These are phyloP conservation scores for Eupithecia subumbrata DNA, from an alignment of 2,888 invertebrate species.

Conservation along the genomic window DNA sequence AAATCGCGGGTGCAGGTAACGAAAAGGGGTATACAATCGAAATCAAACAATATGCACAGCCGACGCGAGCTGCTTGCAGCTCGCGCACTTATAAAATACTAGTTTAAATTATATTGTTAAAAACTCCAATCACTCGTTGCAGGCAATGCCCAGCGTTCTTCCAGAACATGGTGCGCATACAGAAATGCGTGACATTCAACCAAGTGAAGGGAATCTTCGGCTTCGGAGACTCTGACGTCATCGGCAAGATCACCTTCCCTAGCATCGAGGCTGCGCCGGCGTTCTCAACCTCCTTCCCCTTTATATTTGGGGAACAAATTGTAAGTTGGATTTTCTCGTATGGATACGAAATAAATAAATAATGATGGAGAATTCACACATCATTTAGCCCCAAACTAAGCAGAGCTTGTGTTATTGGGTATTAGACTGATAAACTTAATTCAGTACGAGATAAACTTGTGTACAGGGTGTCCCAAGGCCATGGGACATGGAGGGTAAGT, in stretches of 20 bases:
- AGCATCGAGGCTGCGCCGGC: constrained; percentile 98
- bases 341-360: not conserved
- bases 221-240: constrained; percentile 96
- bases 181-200: constrained; percentile 98
- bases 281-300: constrained; percentile 94
- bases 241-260: constrained; percentile 99
- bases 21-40: too few relatives aligned
- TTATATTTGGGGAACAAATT: constrained; percentile 90
- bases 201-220: constrained; percentile 99
- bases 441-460: too few relatives aligned
- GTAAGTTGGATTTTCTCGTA: constrained; percentile 66
- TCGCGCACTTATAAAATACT: too few relatives aligned
- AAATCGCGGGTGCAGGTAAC: too few relatives aligned
- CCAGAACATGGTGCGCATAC: constrained; percentile 95
- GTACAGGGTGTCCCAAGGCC: too few relatives aligned
- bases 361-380: not conserved
- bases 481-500: too few relatives aligned
- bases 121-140: constrained; percentile 49
- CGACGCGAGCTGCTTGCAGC: too few relatives aligned
- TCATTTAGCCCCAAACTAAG: too few relatives aligned
- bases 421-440: too few relatives aligned
- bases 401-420: too few relatives aligned
- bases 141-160: constrained; percentile 96
- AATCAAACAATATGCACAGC: too few relatives aligned
- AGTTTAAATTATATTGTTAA: too few relatives aligned